Base-by-base conservation (phyloP, 2,888 invertebrate species). In the Eupithecia tripunctaria region DNA sequence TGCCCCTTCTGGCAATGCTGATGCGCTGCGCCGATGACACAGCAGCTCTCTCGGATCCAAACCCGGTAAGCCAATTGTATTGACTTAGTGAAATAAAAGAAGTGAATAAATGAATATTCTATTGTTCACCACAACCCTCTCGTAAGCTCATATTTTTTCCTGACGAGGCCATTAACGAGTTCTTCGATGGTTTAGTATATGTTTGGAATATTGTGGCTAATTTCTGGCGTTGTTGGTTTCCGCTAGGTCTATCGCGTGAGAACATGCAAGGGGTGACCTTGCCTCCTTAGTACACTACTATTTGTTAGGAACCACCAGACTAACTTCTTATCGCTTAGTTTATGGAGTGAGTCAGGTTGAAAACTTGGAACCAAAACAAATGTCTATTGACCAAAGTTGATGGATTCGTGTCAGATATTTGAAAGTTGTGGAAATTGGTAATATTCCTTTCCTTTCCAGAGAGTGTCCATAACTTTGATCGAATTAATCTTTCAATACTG, bases 211-310 rank as follows among this genome's bases (percentile, higher is more conserved):
- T 75, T 75, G 67, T 69, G 68, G 75, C 71, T 76, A 75, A 76
- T 80, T 79, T 73, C 77, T 74, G 71, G 71, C 41, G 67, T 69
- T 76, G 70, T 60, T 38, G 74, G 75, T 77, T 78, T 74, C 72
- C 74, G 75, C 64, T 72, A 68, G 72, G 68, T 59, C 43, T 64
- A 82, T 88, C 78, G 89, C 89, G 89, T 89, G 89, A 82, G 77
- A 82, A 76, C 86, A 85, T 84, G 88, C 88, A 78, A 87, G 66
- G 74, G 70, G 68, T 78, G 87, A 82, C 89, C 89, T 89, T 88
- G 86, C 78, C 36, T 63, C 32, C 36, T 63, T 56, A 51, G 51
- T 51, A 51, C 12, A 56, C 32, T 36, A 25, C 38, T 79, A 73
- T 76, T 73, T 70, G 62, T 63, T 14, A 43, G 66, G 66, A 69